These are phyloP conservation scores for Drosophila nr. medialis DNA, from an alignment of 2,888 invertebrate genomes.

Conservation along the genomic window DNA sequence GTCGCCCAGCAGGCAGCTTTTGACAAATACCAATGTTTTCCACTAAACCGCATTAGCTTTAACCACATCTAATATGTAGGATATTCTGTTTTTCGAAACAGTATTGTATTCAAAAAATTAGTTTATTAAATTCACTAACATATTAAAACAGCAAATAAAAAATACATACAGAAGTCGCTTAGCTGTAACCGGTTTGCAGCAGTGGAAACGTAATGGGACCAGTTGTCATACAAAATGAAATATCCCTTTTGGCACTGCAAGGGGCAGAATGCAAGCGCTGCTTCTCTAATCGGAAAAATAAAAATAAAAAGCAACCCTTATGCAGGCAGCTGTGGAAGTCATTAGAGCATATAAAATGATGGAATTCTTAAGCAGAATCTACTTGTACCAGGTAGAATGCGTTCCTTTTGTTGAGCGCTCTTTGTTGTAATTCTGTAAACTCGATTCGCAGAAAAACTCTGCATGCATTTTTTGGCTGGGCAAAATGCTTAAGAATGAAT, in stretches of 20 bases:
- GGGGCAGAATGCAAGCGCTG: neutral
- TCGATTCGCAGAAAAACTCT: constrained; percentile 33
- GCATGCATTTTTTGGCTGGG: neutral
- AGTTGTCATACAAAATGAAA: constrained; percentile 14
- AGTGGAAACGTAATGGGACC: constrained; percentile 38
- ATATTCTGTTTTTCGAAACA: neutral
- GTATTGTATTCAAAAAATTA: neutral
- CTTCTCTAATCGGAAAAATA: constrained; percentile 60
- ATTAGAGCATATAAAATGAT: constrained; percentile 33
- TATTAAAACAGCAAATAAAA: neutral
- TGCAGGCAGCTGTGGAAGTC: constrained; percentile 33
- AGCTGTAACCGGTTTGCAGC: constrained; percentile 51
- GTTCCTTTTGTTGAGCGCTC: constrained; percentile 26
- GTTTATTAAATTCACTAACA: neutral
- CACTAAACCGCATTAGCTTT: constrained; percentile 1
- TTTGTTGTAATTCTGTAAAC: constrained; percentile 14
- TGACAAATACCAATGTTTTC: constrained; percentile 16
- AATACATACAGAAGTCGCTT: neutral
- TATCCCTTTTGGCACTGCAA: constrained; percentile 20
- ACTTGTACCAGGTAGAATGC: constrained; percentile 34
- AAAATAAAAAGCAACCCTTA: constrained; percentile 49
- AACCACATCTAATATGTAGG: neutral
- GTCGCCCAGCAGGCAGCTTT: constrained; percentile 2
- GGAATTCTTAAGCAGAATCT: constrained; percentile 33
- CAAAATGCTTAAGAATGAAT: constrained; percentile 8